phyloP scores from a whole-genome alignment of 2,888 invertebrate species.

The Xylota segnis region DNA sequence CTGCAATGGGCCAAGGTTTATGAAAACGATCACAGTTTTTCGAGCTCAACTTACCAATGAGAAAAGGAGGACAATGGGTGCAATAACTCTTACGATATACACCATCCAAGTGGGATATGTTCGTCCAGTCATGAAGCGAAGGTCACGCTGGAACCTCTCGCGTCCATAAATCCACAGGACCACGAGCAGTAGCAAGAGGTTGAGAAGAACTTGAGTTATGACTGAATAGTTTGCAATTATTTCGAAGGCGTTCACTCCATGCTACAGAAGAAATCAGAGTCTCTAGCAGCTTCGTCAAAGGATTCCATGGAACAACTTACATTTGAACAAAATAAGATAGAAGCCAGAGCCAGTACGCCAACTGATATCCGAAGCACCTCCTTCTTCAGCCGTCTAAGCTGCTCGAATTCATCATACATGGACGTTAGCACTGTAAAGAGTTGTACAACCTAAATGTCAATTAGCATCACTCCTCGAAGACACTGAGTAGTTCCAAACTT shows the following conservation, averaged over 20 bases:
- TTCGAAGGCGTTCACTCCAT: constrained; percentile 78
- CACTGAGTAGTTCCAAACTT: background rate
- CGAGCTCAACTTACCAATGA: constrained; percentile 20
- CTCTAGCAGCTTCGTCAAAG: background rate
- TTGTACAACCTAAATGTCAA: constrained; percentile 80
- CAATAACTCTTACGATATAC: constrained; percentile 80
- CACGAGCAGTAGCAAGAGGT: constrained; percentile 90
- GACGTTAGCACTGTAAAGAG: constrained; percentile 80
- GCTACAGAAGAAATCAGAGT: constrained; percentile 70
- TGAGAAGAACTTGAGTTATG: constrained; percentile 79
- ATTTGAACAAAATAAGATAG: constrained; percentile 80
- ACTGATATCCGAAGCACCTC: constrained; percentile 78
- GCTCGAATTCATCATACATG: constrained; percentile 82
- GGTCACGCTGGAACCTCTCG: constrained; percentile 87
- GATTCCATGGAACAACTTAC: background rate
- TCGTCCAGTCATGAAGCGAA: constrained; percentile 90
- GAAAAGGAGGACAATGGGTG: constrained; percentile 79
- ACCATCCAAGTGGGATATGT: constrained; percentile 85
- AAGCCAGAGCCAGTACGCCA: constrained; percentile 76
- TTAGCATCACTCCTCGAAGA: background rate
- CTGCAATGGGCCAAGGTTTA: background rate
- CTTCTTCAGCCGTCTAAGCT: constrained; percentile 78
- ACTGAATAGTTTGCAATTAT: constrained; percentile 77
- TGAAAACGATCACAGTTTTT: background rate
- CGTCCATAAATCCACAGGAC: constrained; percentile 94